phyloP scores from a whole-genome alignment of 2,888 invertebrate genomes.

The Tetrapedia diversipes region DNA sequence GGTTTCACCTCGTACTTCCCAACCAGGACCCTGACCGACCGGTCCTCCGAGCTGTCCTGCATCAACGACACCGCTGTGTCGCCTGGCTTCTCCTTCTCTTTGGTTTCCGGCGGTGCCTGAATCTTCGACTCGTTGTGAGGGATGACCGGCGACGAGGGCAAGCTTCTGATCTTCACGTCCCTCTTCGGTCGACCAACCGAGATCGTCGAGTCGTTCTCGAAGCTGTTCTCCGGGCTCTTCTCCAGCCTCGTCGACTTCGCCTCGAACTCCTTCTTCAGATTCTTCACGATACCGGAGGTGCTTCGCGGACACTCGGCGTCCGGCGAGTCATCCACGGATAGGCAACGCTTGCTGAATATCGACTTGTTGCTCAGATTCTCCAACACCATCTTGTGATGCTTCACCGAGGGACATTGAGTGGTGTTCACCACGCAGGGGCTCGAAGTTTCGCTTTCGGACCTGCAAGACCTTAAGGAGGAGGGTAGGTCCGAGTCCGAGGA shows the following conservation, averaged over 20 bases:
- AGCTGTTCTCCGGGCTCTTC: conserved; percentile 73
- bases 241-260: conserved; percentile 86
- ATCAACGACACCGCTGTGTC: conserved; percentile 44
- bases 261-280: conserved; percentile 94
- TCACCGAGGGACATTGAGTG: conserved; percentile 84
- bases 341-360: conserved; percentile 76
- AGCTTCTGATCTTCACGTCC: conserved; percentile 77
- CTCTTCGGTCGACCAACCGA: conserved; percentile 69
- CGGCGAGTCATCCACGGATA: conserved; percentile 81
- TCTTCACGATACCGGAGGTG: conserved; percentile 90
- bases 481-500: conserved; percentile 81
- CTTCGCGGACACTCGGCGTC: conserved; percentile 80
- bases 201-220: conserved; percentile 54
- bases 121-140: conserved; percentile 83
- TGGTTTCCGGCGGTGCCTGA: conserved; percentile 73
- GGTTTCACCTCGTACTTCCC: conserved; percentile 88
- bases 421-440: conserved; percentile 83
- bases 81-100: conserved; percentile 68
- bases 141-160: conserved; percentile 86
- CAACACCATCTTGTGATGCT: conserved; percentile 84
- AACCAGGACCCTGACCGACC: conserved; percentile 90
- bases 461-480: conserved; percentile 76
- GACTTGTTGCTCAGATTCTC: conserved; percentile 83
- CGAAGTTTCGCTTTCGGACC: conserved; percentile 81
- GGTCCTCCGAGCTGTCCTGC: conserved; percentile 84